Evolutionary conservation across 2,888 invertebrate species (phyloP), one percentile per base, ranked within the genome.

Genomic region (Drosophila silvestris): DNA sequence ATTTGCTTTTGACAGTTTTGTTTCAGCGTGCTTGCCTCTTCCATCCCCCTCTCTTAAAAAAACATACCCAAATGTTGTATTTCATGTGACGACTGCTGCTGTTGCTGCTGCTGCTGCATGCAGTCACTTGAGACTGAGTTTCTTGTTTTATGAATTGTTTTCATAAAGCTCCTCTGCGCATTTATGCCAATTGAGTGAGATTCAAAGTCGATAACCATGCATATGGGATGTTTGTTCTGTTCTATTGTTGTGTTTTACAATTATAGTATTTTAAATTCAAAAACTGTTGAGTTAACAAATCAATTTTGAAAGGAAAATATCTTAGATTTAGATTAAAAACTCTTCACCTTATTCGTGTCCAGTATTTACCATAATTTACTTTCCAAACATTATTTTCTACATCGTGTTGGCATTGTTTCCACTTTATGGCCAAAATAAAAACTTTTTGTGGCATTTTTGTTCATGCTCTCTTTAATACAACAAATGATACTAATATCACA

Each of bases 1-100:
- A 74, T 87, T 83, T 80, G 79, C 73, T 80, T 83, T 85, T 85
- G 81, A 85, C 74, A 78, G 77, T 79, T 79, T 67, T 62, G 44
- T 75, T 63, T 72, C 54, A 69, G 41, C 72, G 57, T 57, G 37
- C 37, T 9, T 28, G 6, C 28, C 37, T 1, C 56, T n/a, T 4
- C 9, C 6, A 4, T 1, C 0, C 7, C 28, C 28, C 9, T 0
- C 35, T 54, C 10, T 26, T 35, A 37, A 60, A 58, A 41, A 39
- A 50, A 64, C 12, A 41, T 52, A 26, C 51, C 28, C 14, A 56
- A 66, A 66, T 68, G 52, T 41, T 70, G 28, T 75, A 70, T 75
- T 61, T 69, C 57, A 75, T 69, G 47, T 75, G 75, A 35, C 57
- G 61, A 69, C 44, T 53, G 66, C 74, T 74, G 44, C 41, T 10